Evolutionary conservation across 2,113 vertebrate species (phyloP).

Genomic region (Dendrocopos noguchii): DNA sequence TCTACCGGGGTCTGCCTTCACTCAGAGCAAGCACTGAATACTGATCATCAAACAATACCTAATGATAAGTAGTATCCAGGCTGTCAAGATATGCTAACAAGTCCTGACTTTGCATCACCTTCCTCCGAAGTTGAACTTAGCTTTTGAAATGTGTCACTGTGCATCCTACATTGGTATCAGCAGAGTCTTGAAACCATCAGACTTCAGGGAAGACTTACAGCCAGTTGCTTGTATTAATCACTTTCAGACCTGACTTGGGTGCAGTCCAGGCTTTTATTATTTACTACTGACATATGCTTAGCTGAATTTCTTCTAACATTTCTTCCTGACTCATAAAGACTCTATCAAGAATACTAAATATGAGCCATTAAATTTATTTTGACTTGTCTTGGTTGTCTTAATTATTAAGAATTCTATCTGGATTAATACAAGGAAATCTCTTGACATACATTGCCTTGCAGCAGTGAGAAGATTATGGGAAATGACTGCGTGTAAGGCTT

Average conservation of each 20-base stretch:
- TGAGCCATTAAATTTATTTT: constrained; percentile 67
- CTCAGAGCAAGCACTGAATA: not conserved
- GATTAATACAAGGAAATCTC: constrained; percentile 66
- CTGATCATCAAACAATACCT: not conserved
- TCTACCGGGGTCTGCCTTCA: not conserved
- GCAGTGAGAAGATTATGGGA: constrained; percentile 42
- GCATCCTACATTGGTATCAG: not conserved
- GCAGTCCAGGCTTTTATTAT: constrained; percentile 15
- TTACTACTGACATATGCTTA: constrained; percentile 4
- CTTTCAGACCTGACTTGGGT: not conserved
- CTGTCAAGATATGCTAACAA: not conserved
- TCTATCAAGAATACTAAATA: constrained; percentile 59
- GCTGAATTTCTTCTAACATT: not conserved
- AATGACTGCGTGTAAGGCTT: not conserved
- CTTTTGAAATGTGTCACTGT: not conserved
- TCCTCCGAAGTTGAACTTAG: not conserved
- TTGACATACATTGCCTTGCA: constrained; percentile 63
- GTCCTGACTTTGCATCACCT: not conserved
- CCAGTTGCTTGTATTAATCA: not conserved
- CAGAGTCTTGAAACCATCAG: not conserved
- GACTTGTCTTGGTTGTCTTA: constrained; percentile 68
- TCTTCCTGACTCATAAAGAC: constrained; percentile 39
- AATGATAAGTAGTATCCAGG: not conserved
- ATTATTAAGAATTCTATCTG: constrained; percentile 75
- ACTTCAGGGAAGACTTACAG: not conserved